A percentile compares a stretch with the other conserved stretches of the same genome.
phyloP scores from a whole-genome alignment of 1,140 invertebrate species.

The Zaprionus inermis region DNA sequence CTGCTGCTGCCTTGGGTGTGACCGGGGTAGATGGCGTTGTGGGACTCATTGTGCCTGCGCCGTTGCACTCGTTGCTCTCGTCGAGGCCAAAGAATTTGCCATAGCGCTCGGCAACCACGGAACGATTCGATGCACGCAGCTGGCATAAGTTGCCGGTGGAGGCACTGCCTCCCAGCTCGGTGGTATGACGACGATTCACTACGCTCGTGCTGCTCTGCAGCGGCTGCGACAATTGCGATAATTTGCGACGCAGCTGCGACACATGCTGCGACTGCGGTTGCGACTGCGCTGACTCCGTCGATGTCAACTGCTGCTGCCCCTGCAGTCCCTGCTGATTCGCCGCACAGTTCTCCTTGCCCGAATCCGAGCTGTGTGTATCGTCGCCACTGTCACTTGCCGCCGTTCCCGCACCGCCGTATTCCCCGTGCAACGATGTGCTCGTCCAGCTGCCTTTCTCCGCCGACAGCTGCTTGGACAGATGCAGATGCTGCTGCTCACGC shows the following conservation, averaged over 20 bases:
- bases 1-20: conserved; percentile 14
- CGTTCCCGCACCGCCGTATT: conserved; percentile 6
- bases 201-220: conserved; percentile 8
- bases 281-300: conserved; percentile 6
- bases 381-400: conserved; percentile 55
- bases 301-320: conserved; percentile 7
- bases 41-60: conserved; percentile 3
- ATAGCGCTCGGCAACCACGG: conserved; percentile 64
- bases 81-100: conserved; percentile 75
- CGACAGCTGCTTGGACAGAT: conserved; percentile 11
- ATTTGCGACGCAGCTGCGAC: conserved; percentile 63
- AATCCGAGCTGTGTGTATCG: conserved; percentile 59
- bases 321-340: conserved; percentile 54
- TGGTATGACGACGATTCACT: conserved; percentile 56
- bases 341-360: conserved; percentile 78
- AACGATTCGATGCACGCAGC: conserved; percentile 13
- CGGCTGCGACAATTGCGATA: conserved; percentile 54
- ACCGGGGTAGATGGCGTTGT: conserved; percentile 23
- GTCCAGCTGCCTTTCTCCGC: conserved; percentile 3
- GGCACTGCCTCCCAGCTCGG: conserved; percentile 34
- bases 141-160: background rate
- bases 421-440: background rate
- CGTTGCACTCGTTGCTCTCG: conserved; percentile 20
- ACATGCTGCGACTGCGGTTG: conserved; percentile 51
- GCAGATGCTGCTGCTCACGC: conserved; percentile 33